These are phyloP conservation scores for Sceloporus tristichus DNA, from an alignment of 2,113 vertebrate species.

Conservation along the genomic window DNA sequence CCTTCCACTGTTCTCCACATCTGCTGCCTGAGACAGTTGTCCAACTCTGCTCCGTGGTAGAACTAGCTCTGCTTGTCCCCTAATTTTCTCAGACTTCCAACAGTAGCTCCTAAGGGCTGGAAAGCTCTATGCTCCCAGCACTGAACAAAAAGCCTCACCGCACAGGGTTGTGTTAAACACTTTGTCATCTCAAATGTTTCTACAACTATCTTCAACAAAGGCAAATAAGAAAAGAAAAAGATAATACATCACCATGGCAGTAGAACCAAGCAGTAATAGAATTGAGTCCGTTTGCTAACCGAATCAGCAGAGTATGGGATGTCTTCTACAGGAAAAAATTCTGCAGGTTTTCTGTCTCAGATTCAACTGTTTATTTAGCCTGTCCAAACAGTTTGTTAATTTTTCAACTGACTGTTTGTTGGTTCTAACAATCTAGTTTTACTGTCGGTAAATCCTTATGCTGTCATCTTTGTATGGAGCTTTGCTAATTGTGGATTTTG, in stretches of 20 bases:
- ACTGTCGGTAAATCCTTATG: not conserved
- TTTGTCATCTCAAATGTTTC: too few relatives aligned
- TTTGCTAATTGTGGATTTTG: not conserved
- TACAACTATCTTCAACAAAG: not conserved
- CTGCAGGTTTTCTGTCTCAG: not conserved
- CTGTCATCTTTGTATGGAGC: not conserved
- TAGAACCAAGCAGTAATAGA: not conserved
- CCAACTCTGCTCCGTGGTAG: too few relatives aligned
- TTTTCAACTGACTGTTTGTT: not conserved
- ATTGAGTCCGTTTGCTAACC: not conserved
- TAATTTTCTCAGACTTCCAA: too few relatives aligned
- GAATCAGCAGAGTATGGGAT: too few relatives aligned
- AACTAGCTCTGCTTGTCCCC: too few relatives aligned
- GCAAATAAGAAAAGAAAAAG: not conserved
- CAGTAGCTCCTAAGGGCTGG: too few relatives aligned
- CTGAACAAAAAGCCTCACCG: not conserved
- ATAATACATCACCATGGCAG: slow-evolving; percentile 30
- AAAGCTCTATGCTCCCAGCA: not conserved
- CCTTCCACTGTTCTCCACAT: too few relatives aligned
- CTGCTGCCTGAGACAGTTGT: too few relatives aligned
- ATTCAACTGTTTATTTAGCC: slow-evolving; percentile 50
- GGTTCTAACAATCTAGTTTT: not conserved
- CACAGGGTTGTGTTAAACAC: not conserved
- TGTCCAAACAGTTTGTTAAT: slow-evolving; percentile 36
- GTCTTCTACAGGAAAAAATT: not conserved